Evolutionary conservation across 1,140 invertebrate genomes (phyloP).

Genomic region (Pissodes strobi): DNA sequence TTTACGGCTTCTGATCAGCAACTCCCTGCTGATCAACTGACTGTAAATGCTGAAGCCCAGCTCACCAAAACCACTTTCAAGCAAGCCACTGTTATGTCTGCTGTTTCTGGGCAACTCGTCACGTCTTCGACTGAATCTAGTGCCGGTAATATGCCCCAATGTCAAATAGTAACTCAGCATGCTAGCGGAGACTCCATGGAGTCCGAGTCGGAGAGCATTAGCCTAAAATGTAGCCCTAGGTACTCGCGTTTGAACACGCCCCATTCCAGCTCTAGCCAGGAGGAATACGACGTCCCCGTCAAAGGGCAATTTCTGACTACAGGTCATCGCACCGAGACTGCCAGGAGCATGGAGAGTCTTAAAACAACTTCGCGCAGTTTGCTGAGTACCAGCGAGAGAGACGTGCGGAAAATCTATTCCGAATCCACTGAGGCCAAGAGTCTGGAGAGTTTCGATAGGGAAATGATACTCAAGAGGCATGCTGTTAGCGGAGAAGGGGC

Average conservation of each 20-base stretch:
- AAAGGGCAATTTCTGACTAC: constrained; percentile 65
- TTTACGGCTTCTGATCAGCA: neutral
- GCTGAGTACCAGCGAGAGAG: constrained; percentile 67
- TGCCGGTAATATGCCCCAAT: constrained; percentile 44
- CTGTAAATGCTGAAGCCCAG: neutral
- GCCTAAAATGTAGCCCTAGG: constrained; percentile 42
- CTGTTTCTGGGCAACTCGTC: constrained; percentile 12
- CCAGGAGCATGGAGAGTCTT: constrained; percentile 72
- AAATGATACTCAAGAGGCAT: constrained; percentile 63
- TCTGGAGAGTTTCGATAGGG: constrained; percentile 62
- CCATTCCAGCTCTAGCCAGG: constrained; percentile 71
- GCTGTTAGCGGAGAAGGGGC: constrained; percentile 64
- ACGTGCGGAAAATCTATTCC: constrained; percentile 63
- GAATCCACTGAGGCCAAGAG: constrained; percentile 59
- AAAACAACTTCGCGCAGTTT: constrained; percentile 57
- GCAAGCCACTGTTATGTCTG: constrained; percentile 13
- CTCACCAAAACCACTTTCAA: neutral
- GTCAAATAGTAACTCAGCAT: constrained; percentile 58
- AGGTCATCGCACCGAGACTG: constrained; percentile 61
- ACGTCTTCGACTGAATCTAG: constrained; percentile 9
- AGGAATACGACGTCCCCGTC: constrained; percentile 66
- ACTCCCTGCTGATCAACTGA: neutral
- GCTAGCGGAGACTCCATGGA: constrained; percentile 56
- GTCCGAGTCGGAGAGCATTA: constrained; percentile 51
- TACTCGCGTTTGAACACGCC: constrained; percentile 61